Evolutionary conservation across 2,888 invertebrate species (phyloP).

Genomic region (Sthenelais limicola): DNA sequence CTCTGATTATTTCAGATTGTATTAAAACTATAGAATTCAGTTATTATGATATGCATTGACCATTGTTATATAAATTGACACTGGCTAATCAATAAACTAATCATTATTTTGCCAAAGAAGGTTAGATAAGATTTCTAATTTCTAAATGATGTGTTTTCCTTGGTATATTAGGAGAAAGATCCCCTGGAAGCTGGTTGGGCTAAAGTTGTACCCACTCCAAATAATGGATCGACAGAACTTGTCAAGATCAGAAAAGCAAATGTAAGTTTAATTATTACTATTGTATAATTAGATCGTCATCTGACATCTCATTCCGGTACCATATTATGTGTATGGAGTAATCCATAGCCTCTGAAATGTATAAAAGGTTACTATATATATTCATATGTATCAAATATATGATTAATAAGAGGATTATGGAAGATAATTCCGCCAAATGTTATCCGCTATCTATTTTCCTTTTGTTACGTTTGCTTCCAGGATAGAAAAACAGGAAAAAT

Average conservation of each 20-base stretch:
- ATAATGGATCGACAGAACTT: constrained; percentile 97
- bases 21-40: too few species aligned
- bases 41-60: too few species aligned
- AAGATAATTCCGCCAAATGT: neutral
- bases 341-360: neutral
- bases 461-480: constrained; percentile 32
- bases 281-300: too few species aligned
- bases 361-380: neutral
- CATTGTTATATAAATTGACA: neutral
- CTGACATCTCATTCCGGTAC: too few species aligned
- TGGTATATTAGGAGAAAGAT: constrained; percentile 70
- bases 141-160: too few species aligned
- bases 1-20: too few species aligned
- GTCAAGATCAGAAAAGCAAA: constrained; percentile 79
- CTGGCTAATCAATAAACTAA: too few species aligned
- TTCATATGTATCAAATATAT: neutral
- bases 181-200: constrained; percentile 86
- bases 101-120: too few species aligned
- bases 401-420: neutral
- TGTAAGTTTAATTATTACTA: too few species aligned
- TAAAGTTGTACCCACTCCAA: constrained; percentile 95
- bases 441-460: neutral
- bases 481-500: constrained; percentile 43
- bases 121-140: too few species aligned
- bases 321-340: too few species aligned